Evolutionary conservation across 2,797 vertebrate genomes (phyloP).

Genomic region (Diplodus puntazzo): DNA sequence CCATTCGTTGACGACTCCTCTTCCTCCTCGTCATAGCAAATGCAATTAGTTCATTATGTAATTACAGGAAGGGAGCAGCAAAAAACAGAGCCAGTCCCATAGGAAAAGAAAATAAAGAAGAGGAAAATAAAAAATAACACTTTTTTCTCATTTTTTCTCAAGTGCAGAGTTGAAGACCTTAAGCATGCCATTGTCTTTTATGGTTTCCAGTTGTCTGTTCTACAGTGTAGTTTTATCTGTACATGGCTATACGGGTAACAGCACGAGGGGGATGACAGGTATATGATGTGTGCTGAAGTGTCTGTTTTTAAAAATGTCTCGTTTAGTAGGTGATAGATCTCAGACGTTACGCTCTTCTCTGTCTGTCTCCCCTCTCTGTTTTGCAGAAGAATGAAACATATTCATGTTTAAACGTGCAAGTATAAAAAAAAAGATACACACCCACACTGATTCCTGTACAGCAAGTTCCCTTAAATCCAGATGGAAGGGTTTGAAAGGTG

Average conservation of each 20-base stretch:
- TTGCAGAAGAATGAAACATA: constrained; percentile 79
- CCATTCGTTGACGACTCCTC: constrained; percentile 75
- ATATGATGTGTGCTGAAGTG: constrained; percentile 54
- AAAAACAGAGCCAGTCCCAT: constrained; percentile 73
- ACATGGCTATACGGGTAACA: constrained; percentile 80
- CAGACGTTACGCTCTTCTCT: constrained; percentile 46
- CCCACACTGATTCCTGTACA: constrained; percentile 79
- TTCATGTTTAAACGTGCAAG: constrained; percentile 85
- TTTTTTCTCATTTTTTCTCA: constrained; percentile 57
- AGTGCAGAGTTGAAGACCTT: constrained; percentile 87
- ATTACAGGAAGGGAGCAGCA: constrained; percentile 78
- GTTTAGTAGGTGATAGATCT: constrained; percentile 57
- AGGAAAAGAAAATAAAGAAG: constrained; percentile 74
- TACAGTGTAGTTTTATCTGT: constrained; percentile 83
- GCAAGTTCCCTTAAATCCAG: constrained; percentile 69
- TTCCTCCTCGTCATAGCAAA: constrained; percentile 81
- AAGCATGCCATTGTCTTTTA: constrained; percentile 88
- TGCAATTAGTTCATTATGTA: constrained; percentile 84
- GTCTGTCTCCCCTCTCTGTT: constrained; percentile 70
- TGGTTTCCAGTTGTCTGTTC: constrained; percentile 82
- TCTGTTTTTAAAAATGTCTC: constrained; percentile 72
- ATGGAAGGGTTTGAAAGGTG: constrained; percentile 73
- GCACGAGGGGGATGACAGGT: constrained; percentile 66
- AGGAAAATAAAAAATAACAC: constrained; percentile 71
- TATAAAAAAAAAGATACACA: constrained; percentile 81